Percentiles rank a stretch among this genome's conserved stretches.
Conservation (phyloP, 2,797 vertebrate genomes). For the Hoplostethus atlanticus region DNA sequence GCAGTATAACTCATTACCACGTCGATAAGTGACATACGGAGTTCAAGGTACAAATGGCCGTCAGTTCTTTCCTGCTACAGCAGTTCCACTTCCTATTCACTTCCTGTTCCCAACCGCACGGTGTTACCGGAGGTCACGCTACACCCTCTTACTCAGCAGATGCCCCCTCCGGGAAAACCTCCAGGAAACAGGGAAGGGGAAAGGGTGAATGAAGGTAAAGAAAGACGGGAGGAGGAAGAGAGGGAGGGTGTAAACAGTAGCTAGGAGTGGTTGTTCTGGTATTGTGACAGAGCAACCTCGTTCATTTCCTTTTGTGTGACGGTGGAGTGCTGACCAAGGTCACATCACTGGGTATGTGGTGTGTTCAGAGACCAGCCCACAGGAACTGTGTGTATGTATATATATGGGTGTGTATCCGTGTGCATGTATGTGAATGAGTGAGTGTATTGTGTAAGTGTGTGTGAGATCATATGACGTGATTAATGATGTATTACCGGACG, state of each 20-base stretch:
- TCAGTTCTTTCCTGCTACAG: slow-evolving; percentile 48
- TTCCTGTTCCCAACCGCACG: slow-evolving; percentile 50
- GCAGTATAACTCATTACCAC: slow-evolving; percentile 2
- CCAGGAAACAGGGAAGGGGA: slow-evolving; percentile 49
- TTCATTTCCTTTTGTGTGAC: slow-evolving; percentile 22
- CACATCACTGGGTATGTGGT: slow-evolving; percentile 14
- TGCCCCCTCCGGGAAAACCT: slow-evolving; percentile 39
- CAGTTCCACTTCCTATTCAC: slow-evolving; percentile 59
- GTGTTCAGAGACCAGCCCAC: neutral
- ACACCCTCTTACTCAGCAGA: slow-evolving; percentile 61
- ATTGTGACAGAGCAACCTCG: slow-evolving; percentile 23
- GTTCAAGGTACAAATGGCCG: slow-evolving; percentile 71
- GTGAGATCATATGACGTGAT: slow-evolving; percentile 15
- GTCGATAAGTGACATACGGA: slow-evolving; percentile 36
- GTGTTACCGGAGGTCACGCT: slow-evolving; percentile 45
- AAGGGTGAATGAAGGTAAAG: slow-evolving; percentile 40
- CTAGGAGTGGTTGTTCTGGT: slow-evolving; percentile 19
- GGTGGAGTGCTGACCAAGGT: slow-evolving; percentile 14
- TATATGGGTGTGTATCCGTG: neutral
- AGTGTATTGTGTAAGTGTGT: neutral
- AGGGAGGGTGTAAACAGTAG: slow-evolving; percentile 49
- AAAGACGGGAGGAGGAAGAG: slow-evolving; percentile 43
- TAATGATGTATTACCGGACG: slow-evolving; percentile 26
- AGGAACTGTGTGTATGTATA: neutral
- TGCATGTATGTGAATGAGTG: neutral